Conservation (phyloP, 2,797 vertebrate genomes). For the Eremophila alpestris region DNA sequence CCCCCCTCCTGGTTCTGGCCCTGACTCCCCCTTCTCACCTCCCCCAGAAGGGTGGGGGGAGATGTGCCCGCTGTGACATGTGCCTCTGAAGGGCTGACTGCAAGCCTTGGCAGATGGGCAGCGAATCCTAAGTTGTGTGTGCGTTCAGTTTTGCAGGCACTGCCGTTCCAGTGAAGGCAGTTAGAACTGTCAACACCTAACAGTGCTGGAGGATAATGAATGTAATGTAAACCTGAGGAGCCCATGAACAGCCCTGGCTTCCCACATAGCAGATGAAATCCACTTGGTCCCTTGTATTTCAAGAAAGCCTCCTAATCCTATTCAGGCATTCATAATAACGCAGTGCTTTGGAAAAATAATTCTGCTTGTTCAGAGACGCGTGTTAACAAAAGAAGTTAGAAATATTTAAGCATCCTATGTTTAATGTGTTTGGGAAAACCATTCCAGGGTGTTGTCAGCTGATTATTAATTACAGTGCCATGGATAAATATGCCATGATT, state of each 20-base stretch:
- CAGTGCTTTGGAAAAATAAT: not conserved
- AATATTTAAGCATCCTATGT: not conserved
- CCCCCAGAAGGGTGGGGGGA: not conserved
- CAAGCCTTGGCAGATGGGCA: not conserved
- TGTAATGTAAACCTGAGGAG: conserved; percentile 33
- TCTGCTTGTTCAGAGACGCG: not conserved
- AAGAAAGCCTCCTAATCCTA: conserved; percentile 2
- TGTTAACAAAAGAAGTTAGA: not conserved
- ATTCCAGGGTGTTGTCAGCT: not conserved
- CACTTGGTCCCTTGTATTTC: not conserved
- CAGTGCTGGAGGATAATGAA: conserved; percentile 43
- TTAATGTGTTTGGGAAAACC: not conserved
- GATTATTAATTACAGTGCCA: not conserved
- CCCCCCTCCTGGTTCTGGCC: too few species aligned
- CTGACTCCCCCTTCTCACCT: not conserved
- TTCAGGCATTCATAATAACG: not conserved
- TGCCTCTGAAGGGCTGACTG: not conserved
- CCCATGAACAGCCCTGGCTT: not conserved
- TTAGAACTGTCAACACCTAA: conserved; percentile 59
- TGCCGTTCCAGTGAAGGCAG: not conserved
- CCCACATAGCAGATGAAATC: not conserved
- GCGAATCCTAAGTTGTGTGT: not conserved
- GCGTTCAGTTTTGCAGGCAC: not conserved
- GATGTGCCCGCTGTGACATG: rapidly evolving
- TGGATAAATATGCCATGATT: not conserved